These are phyloP conservation scores for Corvus moneduloides DNA, from an alignment of 2,113 vertebrate species.

Conservation along the genomic window DNA sequence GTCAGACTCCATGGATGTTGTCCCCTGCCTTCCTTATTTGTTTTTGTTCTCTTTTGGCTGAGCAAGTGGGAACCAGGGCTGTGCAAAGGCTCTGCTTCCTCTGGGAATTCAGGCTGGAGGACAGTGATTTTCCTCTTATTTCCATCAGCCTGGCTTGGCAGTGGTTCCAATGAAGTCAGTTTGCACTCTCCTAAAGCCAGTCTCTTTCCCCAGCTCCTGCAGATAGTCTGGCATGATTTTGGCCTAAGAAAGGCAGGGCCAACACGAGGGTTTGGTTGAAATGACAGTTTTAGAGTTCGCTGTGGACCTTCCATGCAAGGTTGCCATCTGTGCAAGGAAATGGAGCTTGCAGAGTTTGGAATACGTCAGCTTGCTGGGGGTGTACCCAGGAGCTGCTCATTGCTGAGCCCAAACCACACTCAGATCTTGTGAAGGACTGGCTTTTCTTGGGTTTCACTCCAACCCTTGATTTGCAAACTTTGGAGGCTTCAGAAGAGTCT, in stretches of 20 bases:
- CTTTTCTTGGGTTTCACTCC: background rate
- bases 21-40: background rate
- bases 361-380: background rate
- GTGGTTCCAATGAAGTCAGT: constrained; percentile 41
- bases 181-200: constrained; percentile 12
- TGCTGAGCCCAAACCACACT: background rate
- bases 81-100: background rate
- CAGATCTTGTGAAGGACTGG: background rate
- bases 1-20: background rate
- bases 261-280: constrained; percentile 8
- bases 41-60: background rate
- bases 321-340: constrained; percentile 64
- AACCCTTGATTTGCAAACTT: background rate
- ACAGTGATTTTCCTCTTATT: constrained; percentile 32
- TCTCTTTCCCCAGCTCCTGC: constrained; percentile 47
- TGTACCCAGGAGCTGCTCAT: background rate
- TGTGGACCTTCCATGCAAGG: constrained; percentile 53
- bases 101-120: constrained; percentile 18
- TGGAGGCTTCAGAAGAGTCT: background rate
- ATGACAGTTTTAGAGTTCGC: constrained; percentile 18
- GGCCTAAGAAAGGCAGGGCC: constrained; percentile 29
- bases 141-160: constrained; percentile 45
- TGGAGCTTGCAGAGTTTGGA: constrained; percentile 9
- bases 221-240: constrained; percentile 30
- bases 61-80: background rate